These are phyloP conservation scores for Podarcis muralis DNA, from an alignment of 2,113 vertebrate genomes.

Conservation along the genomic window DNA sequence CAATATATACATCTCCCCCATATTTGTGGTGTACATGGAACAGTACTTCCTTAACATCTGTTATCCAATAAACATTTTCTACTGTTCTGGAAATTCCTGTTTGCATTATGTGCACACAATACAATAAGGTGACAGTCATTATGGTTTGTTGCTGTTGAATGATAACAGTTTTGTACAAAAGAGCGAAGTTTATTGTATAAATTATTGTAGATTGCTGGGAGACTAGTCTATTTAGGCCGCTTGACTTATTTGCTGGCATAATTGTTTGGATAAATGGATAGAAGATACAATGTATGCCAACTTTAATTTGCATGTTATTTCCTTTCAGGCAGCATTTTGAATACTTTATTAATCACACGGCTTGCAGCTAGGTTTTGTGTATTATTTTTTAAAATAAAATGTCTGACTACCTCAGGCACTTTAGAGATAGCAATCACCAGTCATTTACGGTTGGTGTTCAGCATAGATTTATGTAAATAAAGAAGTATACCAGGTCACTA, in stretches of 20 bases:
- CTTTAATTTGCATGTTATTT: neutral
- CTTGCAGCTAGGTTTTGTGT: neutral
- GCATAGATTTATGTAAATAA: neutral
- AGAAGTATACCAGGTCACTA: neutral
- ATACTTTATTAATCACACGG: neutral
- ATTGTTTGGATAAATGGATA: conserved; percentile 34
- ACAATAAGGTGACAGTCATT: neutral
- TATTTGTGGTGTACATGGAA: neutral
- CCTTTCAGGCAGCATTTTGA: neutral
- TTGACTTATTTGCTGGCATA: conserved; percentile 25
- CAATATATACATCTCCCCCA: neutral
- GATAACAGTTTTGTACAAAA: neutral
- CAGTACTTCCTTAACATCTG: neutral
- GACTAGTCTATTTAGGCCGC: conserved; percentile 27
- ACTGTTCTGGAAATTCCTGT: neutral
- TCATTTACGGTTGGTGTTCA: neutral
- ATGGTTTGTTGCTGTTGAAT: neutral
- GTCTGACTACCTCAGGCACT: neutral
- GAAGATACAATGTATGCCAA: neutral
- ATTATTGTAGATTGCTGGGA: conserved; percentile 41
- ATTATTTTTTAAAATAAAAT: neutral
- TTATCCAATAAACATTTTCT: conserved; percentile 28
- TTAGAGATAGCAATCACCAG: neutral
- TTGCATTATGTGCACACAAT: neutral
- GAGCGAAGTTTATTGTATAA: conserved; percentile 9